These are phyloP conservation scores for Cossypha heuglini DNA, from an alignment of 2,797 vertebrate genomes.

Conservation along the genomic window DNA sequence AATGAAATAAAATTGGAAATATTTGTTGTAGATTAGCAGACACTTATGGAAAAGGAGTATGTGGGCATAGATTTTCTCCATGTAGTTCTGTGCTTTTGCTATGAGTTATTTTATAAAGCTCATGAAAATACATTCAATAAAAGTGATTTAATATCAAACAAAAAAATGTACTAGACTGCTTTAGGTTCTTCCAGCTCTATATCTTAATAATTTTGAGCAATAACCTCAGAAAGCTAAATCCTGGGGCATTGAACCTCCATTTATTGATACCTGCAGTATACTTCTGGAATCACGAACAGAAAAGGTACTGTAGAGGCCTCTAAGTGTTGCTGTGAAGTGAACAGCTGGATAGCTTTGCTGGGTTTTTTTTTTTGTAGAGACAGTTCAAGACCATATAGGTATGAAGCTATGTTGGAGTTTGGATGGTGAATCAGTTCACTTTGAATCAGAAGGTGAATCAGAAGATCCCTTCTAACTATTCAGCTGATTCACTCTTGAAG, in stretches of 20 bases:
- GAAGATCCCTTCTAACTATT: background rate
- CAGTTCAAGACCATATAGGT: background rate
- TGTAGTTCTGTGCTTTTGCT: background rate
- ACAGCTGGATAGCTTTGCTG: background rate
- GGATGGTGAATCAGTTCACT: background rate
- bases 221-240: background rate
- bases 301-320: background rate
- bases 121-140: background rate
- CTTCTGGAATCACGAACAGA: background rate
- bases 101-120: background rate
- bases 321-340: background rate
- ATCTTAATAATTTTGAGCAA: background rate
- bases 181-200: background rate
- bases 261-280: background rate
- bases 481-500: background rate
- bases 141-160: background rate
- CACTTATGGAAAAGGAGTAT: background rate
- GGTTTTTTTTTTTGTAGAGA: background rate
- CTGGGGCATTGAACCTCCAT: background rate
- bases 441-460: background rate
- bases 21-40: background rate
- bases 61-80: background rate
- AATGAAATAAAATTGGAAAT: background rate
- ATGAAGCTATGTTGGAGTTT: background rate
- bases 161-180: background rate